Evolutionary conservation across 1,140 invertebrate species (phyloP).

Genomic region (Aphelinus atriplicis): DNA sequence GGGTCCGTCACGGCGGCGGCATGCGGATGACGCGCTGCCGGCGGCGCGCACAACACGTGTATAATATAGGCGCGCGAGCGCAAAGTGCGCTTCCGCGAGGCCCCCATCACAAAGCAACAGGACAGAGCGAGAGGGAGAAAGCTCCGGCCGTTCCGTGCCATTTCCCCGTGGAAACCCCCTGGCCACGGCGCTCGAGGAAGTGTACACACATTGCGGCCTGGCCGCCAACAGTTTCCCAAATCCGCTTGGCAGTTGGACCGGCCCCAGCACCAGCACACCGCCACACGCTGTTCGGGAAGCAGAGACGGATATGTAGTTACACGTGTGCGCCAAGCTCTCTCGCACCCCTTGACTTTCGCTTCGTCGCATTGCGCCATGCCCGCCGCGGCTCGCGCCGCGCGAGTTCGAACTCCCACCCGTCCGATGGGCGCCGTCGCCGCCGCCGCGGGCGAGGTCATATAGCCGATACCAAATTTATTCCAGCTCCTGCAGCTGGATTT

Average conservation of each 20-base stretch:
- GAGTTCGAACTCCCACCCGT: too few species aligned
- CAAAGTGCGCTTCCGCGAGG: conserved; percentile 10
- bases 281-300: too few species aligned
- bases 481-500: too few species aligned
- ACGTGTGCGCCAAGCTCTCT: too few species aligned
- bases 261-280: too few species aligned
- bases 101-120: neutral
- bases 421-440: too few species aligned
- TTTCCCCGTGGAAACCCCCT: neutral
- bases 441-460: too few species aligned
- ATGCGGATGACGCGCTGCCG: neutral
- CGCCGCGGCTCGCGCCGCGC: too few species aligned
- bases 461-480: too few species aligned
- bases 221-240: neutral
- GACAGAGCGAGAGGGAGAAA: neutral
- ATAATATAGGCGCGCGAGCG: neutral
- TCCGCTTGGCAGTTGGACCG: neutral
- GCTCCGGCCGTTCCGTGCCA: neutral
- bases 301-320: too few species aligned
- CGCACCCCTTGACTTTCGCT: neutral
- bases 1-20: neutral
- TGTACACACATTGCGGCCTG: too few species aligned
- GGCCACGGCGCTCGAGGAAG: neutral
- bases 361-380: conserved; percentile 15
- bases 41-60: neutral